Evolutionary conservation across 2,888 invertebrate species (phyloP), one percentile per base, ranked within the genome.

Genomic region (Amphipyra tragopoginis): DNA sequence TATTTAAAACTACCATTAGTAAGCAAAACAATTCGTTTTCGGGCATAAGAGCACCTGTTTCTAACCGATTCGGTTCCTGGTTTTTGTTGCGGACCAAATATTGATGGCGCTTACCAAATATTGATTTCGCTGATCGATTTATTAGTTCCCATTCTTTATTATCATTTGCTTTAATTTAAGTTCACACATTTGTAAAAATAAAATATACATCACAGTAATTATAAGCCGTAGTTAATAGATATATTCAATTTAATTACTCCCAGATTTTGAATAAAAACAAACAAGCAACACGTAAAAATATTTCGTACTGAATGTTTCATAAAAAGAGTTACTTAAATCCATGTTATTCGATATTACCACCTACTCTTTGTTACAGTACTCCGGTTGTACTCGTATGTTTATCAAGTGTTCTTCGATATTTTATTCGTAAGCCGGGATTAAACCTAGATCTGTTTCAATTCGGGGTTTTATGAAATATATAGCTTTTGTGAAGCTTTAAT

Each of bases 401-500:
- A 47, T 38, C 14, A 44, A 51, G 21, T 56, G 57, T 62, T 61
- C 47, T 70, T 65, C 64, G 26, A 54, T 65, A 63, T 58, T 70
- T 54, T 52, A 58, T 60, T 58, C 39, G 55, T 58, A 26, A 45
- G n/a, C 33, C 29, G 8, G 59, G 43, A 55, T 60, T 66, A 57
- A 57, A 53, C 40, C 13, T 50, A 26, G 11, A 33, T 13, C 39
- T 39, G 52, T 39, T 38, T 50, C 15, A 34, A 53, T 66, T 54
- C 5, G 10, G 14, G 29, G 48, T 36, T 56, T 51, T 33, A 47
- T 40, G 34, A 14, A 13, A 5, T 45, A 13, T 40, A 9, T 52
- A 33, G 10, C 15, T 53, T 55, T 58, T 50, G 14, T 43, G 13
- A 10, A 38, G 43, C 29, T 52, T 52, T 36, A 48, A 56, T 45